Evolutionary conservation across 1,140 invertebrate genomes (phyloP), one percentile per base, ranked within the genome.

Genomic region (Octopus sinensis): DNA sequence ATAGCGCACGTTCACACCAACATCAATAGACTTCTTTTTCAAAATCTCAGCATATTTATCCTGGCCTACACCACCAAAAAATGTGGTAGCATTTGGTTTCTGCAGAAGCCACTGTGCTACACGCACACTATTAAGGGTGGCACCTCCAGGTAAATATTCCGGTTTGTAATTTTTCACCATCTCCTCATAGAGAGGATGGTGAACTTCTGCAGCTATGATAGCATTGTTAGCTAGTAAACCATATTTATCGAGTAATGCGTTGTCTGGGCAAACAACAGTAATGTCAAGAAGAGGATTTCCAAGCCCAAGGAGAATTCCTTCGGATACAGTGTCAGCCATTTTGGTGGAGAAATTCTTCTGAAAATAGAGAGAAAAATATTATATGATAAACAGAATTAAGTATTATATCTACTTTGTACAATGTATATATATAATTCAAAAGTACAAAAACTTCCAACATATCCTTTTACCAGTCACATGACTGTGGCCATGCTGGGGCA

Each of bases 271-370:
- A 77, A 89, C 92, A 0, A 96, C 95, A 12, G 96, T 96, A 83
- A 99, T 98, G 87, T 99, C 98, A 82, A 99, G 91, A 23, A 99
- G 91, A 4, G 98, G 98, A 92, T 99, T 99, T 79, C 98, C 97
- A 90, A 98, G 94, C 9, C 97, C 97, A 77, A 99, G 90, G 7
- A 99, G 90, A 51, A 95, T 89, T 79, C 95, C 95, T 80, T 91
- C 82, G 30, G 79, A 43, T 12, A 84, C 71, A 6, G 68, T 54
- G n/a, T 54, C 43, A 71, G 62, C 75, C 79, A 81, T 77, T 62
- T 85, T 83, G 54, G 13, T 77, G 62, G 79, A 79, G 5, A 62
- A 79, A 7, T 79, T 54, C 51, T 73, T 82, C 83, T 84, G 81
- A 81, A 84, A 84, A 80, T 5, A 80, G n/a, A 52, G 53, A 30